Conservation (phyloP, 2,888 invertebrate species). For the Tolmerus cingulatus region DNA sequence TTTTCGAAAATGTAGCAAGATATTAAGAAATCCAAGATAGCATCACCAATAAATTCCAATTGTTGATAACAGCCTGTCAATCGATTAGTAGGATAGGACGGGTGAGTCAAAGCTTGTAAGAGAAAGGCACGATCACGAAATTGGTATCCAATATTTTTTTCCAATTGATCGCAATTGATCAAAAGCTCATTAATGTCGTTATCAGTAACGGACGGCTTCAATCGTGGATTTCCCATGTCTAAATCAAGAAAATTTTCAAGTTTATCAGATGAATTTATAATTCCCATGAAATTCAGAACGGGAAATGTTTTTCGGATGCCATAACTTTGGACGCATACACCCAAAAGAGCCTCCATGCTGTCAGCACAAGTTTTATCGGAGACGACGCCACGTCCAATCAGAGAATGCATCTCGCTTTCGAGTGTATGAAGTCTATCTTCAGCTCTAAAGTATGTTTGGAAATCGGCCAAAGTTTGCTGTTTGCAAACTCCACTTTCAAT, state of each 20-base stretch:
- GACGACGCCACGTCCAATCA: constrained; percentile 65
- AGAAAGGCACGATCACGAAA: constrained; percentile 85
- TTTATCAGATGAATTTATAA: constrained; percentile 66
- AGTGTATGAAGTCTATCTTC: constrained; percentile 45
- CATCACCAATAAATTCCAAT: constrained; percentile 93
- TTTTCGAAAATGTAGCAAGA: constrained; percentile 88
- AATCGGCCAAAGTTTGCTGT: constrained; percentile 52
- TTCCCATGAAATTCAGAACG: constrained; percentile 71
- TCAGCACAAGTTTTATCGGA: constrained; percentile 78
- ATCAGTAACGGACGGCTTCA: constrained; percentile 58
- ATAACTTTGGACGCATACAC: constrained; percentile 71
- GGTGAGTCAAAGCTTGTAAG: constrained; percentile 91
- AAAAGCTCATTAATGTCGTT: constrained; percentile 65
- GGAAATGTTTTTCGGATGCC: constrained; percentile 64
- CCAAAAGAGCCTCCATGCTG: constrained; percentile 81
- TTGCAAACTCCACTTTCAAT: constrained; percentile 55
- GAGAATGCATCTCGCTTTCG: constrained; percentile 58
- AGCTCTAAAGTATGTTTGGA: constrained; percentile 52
- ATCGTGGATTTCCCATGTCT: constrained; percentile 54
- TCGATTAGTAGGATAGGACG: constrained; percentile 83
- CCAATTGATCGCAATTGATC: constrained; percentile 66
- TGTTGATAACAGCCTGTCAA: constrained; percentile 88
- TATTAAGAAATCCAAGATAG: constrained; percentile 87
- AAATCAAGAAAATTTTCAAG: constrained; percentile 57
- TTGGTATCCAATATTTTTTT: constrained; percentile 73